Evolutionary conservation across 1,140 invertebrate species (phyloP), one percentile per base, ranked within the genome.

Genomic region (Sinonovacula constricta): DNA sequence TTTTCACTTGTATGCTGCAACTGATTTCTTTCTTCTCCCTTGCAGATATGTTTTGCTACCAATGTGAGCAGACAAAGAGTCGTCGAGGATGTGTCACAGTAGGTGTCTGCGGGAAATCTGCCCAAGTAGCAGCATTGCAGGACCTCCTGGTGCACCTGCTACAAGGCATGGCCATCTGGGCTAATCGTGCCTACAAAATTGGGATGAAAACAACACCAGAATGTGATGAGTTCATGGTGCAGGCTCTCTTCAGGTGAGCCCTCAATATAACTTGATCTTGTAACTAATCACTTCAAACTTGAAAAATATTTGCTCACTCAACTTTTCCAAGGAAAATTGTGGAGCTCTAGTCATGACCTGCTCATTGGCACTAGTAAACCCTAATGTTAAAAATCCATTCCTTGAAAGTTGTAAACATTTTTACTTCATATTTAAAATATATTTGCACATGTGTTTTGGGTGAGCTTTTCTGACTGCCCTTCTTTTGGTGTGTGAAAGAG

Each of bases 11-110:
- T n/a, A n/a, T n/a, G n/a, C n/a, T n/a, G n/a, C n/a, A n/a, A n/a
- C n/a, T n/a, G n/a, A n/a, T n/a, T n/a, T n/a, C n/a, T 45, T 45
- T 45, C 18, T 45, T 65, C 60, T 18, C 26, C 36, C 1, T 79
- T 70, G 39, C 70, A 83, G 80, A 82, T 22, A 85, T 85, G 84
- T 85, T 84, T 66, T 85, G 84, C 56, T 84, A 71, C 51, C 84
- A 85, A 49, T 85, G 84, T 53, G 84, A 85, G 49, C 84, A 85
- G 67, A 82, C 84, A 7, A 82, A 83, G 49, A 59, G 63, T 22
- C 36, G 82, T 26, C 75, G 68, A 14, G 82, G 80, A 3, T 85
- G 84, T 80, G 79, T 79, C 1, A 81, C 65, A 2, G 71, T 85
- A 14, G 84, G 84, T n/a, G 84, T 85, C 4, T 85, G 84, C 66